Percentiles rank a stretch among this genome's conserved stretches.
Conservation (phyloP, 2,888 invertebrate genomes). For the Platycheirus rosarum region DNA sequence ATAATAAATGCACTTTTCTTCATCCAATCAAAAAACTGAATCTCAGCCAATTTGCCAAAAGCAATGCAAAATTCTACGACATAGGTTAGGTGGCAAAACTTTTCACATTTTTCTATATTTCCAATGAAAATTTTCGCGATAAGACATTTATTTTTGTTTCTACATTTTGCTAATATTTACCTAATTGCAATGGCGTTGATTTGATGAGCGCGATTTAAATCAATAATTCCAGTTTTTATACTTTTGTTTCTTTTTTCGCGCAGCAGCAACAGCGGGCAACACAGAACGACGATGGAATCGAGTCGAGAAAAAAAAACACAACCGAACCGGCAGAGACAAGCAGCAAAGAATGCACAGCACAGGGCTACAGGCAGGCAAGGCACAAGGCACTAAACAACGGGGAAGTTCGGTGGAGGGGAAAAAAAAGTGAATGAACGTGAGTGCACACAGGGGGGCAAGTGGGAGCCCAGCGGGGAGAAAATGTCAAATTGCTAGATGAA, state of each 20-base stretch:
- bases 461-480: conserved; percentile 62
- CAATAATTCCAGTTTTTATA: conserved; percentile 59
- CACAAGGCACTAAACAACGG: conserved; percentile 21
- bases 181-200: conserved; percentile 71
- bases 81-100: conserved; percentile 58
- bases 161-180: conserved; percentile 61
- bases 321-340: conserved; percentile 56
- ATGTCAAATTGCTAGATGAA: conserved; percentile 65
- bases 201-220: conserved; percentile 69
- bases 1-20: conserved; percentile 54
- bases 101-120: conserved; percentile 6
- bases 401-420: conserved; percentile 52
- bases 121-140: conserved; percentile 10
- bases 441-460: conserved; percentile 60
- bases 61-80: conserved; percentile 31
- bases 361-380: no score
- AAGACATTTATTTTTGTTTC: conserved; percentile 11
- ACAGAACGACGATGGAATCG: background rate
- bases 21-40: conserved; percentile 6
- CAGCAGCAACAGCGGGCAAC: conserved; percentile 42
- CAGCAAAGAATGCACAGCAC: conserved; percentile 65
- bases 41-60: conserved; percentile 35
- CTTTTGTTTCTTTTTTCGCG: conserved; percentile 50
- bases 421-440: conserved; percentile 73
- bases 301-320: conserved; percentile 27